Base-by-base conservation (phyloP, 2,888 invertebrate species). In the Eupithecia dodoneata region DNA sequence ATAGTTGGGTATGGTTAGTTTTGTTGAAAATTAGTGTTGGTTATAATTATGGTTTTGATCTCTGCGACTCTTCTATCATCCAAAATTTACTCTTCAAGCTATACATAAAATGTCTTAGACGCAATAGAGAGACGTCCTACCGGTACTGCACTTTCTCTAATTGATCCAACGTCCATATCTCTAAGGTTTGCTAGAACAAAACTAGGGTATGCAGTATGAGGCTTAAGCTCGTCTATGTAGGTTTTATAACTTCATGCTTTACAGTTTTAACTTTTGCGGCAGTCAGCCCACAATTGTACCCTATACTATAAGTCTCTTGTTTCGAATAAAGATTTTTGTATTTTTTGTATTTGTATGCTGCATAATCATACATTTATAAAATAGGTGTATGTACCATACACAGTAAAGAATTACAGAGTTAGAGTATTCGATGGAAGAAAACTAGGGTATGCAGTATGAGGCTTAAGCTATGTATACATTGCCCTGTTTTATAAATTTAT, bases 1-100 rank as follows among this genome's bases (percentile, higher is more conserved):
- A 72, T 72, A 71, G 78, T 84, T 81, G 86, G 81, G 83, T 85
- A 86, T 85, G 78, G 72, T 70, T 76, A 72, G 18, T 1, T 63
- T 9, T 30, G 30, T 10, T 30, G 10, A 10, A 30, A 12, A 63
- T 30, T 3, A 59, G 59, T 18, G 3, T 9, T 10, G 18, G n/a
- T n/a, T 7, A 0, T 55, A n/a, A n/a, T n/a, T 55, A n/a, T 55
- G 55, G n/a, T 59, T 18, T 59, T 7, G 9, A 18, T 55, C 7
- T 55, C 55, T 18, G 7, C 18, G 9, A 3, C 7, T 59, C 18
- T 18, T 59, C 7, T 18, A 59, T 59, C n/a, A 55, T 55, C 15
- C 55, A n/a, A 55, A 55, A 55, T 55, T 4, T 13, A 49, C 0
- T 2, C n/a, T 6, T 30, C 30, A 5, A 6, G 18, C 10, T 63